A percentile compares a stretch with the other conserved stretches of the same genome.
Evolutionary conservation across 2,113 vertebrate species (phyloP).

Genomic region (Apteryx owenii): DNA sequence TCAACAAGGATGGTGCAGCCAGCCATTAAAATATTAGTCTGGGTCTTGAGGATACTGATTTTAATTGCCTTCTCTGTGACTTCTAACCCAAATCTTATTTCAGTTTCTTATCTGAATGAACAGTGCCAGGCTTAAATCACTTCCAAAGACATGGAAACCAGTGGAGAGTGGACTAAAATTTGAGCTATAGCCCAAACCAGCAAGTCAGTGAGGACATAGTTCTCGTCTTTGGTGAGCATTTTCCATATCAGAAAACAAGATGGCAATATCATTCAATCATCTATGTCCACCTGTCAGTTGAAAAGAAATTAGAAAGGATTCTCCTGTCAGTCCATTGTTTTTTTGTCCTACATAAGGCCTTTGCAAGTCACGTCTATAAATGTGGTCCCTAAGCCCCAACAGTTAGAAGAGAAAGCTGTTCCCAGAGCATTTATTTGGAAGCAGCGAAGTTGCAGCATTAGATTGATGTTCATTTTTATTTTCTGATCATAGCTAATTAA

Average conservation of each 20-base stretch:
- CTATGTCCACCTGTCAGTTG: rapidly evolving
- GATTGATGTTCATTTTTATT: constrained; percentile 21
- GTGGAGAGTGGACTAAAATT: not conserved
- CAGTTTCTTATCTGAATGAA: not conserved
- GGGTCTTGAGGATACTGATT: not conserved
- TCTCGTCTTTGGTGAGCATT: not conserved
- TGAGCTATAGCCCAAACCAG: not conserved
- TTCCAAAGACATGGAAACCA: not conserved
- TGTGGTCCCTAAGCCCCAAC: not conserved
- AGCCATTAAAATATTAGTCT: not conserved
- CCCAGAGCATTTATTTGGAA: not conserved
- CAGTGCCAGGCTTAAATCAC: not conserved
- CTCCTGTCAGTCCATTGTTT: not conserved
- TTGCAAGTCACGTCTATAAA: not conserved
- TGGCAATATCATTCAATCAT: not conserved
- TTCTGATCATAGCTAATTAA: constrained; percentile 65
- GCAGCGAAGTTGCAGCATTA: constrained; percentile 19
- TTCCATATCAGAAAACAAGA: not conserved
- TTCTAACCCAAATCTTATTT: not conserved
- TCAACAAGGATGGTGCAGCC: not conserved
- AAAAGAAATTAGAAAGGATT: not conserved
- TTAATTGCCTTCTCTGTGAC: not conserved
- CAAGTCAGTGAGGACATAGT: not conserved
- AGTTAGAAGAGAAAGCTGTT: not conserved
- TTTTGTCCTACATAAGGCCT: not conserved